These are phyloP conservation scores for Zophobas morio DNA, from an alignment of 1,140 invertebrate genomes.

Conservation along the genomic window DNA sequence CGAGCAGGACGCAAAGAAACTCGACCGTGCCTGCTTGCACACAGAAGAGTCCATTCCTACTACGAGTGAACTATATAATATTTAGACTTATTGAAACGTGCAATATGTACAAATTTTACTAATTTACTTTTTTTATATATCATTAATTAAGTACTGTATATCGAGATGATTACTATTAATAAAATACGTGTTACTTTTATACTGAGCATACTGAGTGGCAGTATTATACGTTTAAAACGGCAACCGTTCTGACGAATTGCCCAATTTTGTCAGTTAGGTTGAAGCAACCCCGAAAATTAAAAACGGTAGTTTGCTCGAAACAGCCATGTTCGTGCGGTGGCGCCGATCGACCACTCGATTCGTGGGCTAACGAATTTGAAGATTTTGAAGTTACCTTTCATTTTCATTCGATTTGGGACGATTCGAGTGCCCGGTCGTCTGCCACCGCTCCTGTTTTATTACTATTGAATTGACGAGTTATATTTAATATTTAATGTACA, in stretches of 20 bases:
- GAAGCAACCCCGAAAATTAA: conserved; percentile 42
- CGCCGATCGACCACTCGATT: not conserved
- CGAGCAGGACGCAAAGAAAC: conserved; percentile 50
- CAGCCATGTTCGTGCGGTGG: conserved; percentile 46
- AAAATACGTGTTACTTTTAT: conserved; percentile 65
- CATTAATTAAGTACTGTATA: conserved; percentile 68
- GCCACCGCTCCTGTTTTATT: conserved; percentile 20
- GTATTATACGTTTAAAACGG: conserved; percentile 60
- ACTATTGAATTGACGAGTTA: conserved; percentile 34
- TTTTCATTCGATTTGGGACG: conserved; percentile 7
- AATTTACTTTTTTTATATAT: conserved; percentile 69
- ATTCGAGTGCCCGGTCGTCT: not conserved
- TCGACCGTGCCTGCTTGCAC: conserved; percentile 52
- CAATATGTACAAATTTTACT: conserved; percentile 71
- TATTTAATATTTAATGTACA: conserved; percentile 51
- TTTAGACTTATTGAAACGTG: conserved; percentile 68
- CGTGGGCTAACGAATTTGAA: conserved; percentile 3
- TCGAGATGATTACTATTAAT: conserved; percentile 62
- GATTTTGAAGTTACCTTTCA: conserved; percentile 31
- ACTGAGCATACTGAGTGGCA: conserved; percentile 66
- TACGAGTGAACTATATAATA: conserved; percentile 59
- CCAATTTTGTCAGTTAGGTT: conserved; percentile 42
- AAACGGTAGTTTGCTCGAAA: conserved; percentile 50
- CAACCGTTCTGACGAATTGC: conserved; percentile 38
- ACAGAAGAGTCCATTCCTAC: conserved; percentile 62